Conservation (phyloP, 2,113 vertebrate species). For the Monarcha castaneiventris region DNA sequence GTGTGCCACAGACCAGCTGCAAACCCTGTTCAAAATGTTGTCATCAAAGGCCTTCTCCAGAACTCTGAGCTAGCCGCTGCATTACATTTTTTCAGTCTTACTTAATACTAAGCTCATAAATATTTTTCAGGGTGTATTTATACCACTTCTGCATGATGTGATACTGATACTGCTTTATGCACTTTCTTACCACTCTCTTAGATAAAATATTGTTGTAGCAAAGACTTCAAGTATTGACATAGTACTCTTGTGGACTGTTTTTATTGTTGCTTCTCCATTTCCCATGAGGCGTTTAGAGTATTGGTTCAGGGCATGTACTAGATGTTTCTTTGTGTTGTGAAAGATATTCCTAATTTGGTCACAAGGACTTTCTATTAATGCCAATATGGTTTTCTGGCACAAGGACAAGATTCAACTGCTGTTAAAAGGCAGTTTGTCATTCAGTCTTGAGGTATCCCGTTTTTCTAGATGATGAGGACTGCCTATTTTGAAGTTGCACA, state of each 20-base stretch:
- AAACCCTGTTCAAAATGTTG: background rate
- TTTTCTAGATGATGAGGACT: background rate
- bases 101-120: background rate
- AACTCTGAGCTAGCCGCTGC: background rate
- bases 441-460: background rate
- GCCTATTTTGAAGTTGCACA: background rate
- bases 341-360: background rate
- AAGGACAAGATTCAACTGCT: background rate
- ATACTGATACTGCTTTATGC: background rate
- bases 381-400: background rate
- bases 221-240: background rate
- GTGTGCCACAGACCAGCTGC: background rate
- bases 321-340: background rate
- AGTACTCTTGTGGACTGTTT: background rate
- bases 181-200: background rate
- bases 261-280: background rate
- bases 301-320: background rate
- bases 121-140: background rate
- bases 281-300: background rate
- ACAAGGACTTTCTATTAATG: background rate
- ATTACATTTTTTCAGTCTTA: background rate
- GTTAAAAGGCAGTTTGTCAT: background rate
- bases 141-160: background rate
- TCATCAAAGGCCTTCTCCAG: background rate
- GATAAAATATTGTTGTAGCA: background rate